Conservation (phyloP, 2,113 vertebrate species). For the Agapornis roseicollis region DNA sequence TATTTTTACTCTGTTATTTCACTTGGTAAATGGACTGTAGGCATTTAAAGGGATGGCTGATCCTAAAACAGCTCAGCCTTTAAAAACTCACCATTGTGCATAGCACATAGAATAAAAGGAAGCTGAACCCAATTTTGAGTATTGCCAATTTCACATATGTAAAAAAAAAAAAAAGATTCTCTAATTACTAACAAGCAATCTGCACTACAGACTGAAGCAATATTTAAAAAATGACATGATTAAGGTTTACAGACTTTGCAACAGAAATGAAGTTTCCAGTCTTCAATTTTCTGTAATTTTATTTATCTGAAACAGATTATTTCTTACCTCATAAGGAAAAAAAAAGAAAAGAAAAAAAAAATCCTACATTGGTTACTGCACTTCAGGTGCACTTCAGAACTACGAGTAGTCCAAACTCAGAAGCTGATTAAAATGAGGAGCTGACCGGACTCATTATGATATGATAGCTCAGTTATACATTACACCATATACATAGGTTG, state of each 20-base stretch:
- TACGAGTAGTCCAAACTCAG: background rate
- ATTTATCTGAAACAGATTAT: background rate
- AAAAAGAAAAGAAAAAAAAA: background rate
- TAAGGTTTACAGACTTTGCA: background rate
- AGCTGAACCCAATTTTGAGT: background rate
- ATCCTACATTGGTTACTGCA: background rate
- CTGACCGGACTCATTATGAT: background rate
- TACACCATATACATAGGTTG: background rate
- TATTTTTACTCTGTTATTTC: constrained; percentile 30
- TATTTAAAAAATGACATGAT: background rate
- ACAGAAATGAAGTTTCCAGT: background rate
- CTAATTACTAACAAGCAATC: background rate
- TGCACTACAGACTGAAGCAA: background rate
- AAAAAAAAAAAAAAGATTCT: background rate
- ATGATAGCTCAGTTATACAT: background rate
- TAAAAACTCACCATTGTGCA: background rate
- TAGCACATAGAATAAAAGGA: background rate
- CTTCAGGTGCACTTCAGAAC: background rate
- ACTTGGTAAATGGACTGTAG: background rate
- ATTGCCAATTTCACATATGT: background rate
- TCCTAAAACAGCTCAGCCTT: background rate
- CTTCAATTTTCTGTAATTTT: background rate
- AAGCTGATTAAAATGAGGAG: background rate
- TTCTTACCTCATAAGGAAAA: background rate
- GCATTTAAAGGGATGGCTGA: background rate